Conservation (phyloP, 2,797 vertebrate species). For the Sarcoramphus papa region DNA sequence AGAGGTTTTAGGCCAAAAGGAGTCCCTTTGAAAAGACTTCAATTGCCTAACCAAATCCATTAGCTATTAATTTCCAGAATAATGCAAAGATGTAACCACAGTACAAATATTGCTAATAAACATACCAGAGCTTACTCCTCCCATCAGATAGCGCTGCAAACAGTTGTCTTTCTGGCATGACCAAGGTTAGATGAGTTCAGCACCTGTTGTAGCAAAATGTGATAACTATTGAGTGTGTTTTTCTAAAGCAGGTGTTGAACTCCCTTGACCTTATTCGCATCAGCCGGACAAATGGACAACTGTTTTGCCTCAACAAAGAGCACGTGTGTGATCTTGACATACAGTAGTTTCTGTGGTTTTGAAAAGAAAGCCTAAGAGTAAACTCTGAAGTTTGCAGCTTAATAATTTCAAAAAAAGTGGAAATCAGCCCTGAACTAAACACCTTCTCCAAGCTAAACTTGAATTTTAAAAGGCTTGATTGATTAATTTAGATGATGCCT, state of each 20-base stretch:
- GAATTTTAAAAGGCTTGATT: neutral
- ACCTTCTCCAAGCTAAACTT: neutral
- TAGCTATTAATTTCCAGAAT: neutral
- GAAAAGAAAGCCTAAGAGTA: neutral
- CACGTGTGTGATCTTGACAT: neutral
- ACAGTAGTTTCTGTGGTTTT: neutral
- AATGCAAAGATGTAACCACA: neutral
- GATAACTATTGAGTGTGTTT: neutral
- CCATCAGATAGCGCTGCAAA: neutral
- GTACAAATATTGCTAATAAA: neutral
- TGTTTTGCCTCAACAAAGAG: neutral
- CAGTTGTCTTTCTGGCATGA: neutral
- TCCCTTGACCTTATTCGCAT: neutral
- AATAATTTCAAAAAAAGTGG: neutral
- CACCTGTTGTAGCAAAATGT: conserved; percentile 6
- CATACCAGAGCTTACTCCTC: neutral
- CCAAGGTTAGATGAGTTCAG: neutral
- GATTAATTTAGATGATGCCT: neutral
- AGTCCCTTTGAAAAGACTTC: neutral
- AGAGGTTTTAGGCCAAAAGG: neutral
- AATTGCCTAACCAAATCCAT: neutral
- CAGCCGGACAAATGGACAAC: neutral
- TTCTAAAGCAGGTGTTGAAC: conserved; percentile 31
- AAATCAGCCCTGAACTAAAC: neutral
- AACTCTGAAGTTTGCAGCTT: neutral